Evolutionary conservation across 2,113 vertebrate species (phyloP).

Genomic region (Peromyscus polionotus): DNA sequence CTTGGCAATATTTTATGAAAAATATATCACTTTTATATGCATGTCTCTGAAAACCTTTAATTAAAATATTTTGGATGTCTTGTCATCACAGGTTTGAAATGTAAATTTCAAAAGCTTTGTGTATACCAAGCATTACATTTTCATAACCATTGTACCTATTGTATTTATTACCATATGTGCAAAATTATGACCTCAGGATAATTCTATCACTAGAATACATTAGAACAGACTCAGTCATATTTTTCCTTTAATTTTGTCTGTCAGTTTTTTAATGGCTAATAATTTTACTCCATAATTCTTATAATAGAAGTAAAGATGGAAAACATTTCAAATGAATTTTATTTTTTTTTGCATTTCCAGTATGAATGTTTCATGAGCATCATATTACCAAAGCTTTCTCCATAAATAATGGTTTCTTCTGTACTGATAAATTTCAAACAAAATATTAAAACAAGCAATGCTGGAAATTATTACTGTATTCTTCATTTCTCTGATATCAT

Average conservation of each 20-base stretch:
- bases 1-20: neutral
- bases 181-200: neutral
- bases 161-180: neutral
- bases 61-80: neutral
- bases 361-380: slow-evolving; percentile 43
- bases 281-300: slow-evolving; percentile 15
- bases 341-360: neutral
- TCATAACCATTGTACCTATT: neutral
- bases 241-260: neutral
- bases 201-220: neutral
- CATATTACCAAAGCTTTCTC: slow-evolving; percentile 31
- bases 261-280: neutral
- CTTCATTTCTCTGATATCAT: slow-evolving; percentile 18
- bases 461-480: neutral
- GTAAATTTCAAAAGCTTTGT: neutral
- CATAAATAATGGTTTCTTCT: slow-evolving; percentile 52
- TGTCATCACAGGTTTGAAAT: neutral
- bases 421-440: slow-evolving; percentile 50
- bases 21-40: neutral
- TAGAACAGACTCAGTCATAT: neutral
- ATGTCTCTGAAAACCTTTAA: neutral
- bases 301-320: slow-evolving; percentile 37
- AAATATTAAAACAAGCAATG: slow-evolving; percentile 40
- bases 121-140: neutral
- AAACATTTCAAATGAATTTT: slow-evolving; percentile 56